Base-by-base conservation (phyloP, 2,113 vertebrate genomes). In the Atractosteus spatula region DNA sequence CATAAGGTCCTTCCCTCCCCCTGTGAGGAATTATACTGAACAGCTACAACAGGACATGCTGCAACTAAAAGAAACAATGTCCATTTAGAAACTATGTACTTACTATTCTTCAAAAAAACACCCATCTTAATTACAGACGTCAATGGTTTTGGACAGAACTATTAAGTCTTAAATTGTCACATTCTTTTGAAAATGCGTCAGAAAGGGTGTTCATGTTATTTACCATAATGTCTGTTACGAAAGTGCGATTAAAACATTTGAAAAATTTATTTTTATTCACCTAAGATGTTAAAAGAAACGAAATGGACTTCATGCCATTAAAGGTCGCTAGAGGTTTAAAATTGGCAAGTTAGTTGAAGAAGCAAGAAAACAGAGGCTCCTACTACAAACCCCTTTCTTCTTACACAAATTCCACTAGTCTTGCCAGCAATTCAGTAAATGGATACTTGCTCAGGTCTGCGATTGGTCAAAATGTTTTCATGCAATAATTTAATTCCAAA, bases 401-500 rank as follows among this genome's bases (percentile, higher is more conserved):
- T 88, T 87, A 84, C 89, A 89, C 90, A 91, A 87, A 91, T 88
- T 88, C 88, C 85, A 83, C 78, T 79, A 80, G 85, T 82, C 87
- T 85, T 84, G 81, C 86, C 87, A 89, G 87, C 88, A 91, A 93
- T 92, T 85, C 90, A 91, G 91, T 93, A 93, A 64, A 93, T 92
- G 91, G 91, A 92, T 90, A 92, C 91, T 91, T 93, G 89, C 89
- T 88, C 86, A 83, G 90, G 87, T 89, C 88, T 88, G 85, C 86
- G 78, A 91, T 91, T 93, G 91, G 89, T 92, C 91, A 92, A 91
- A 93, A 92, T 92, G 89, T 93, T 93, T 92, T 92, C 88, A 92
- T 92, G 91, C 88, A 91, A 93, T 93, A 92, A 93, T 92, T 92
- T 91, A 93, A 92, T 93, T 92, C 91, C 88, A 87, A 91, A 93